These are phyloP conservation scores for Plemyria rubiginata DNA, from an alignment of 2,888 invertebrate genomes.

Conservation along the genomic window DNA sequence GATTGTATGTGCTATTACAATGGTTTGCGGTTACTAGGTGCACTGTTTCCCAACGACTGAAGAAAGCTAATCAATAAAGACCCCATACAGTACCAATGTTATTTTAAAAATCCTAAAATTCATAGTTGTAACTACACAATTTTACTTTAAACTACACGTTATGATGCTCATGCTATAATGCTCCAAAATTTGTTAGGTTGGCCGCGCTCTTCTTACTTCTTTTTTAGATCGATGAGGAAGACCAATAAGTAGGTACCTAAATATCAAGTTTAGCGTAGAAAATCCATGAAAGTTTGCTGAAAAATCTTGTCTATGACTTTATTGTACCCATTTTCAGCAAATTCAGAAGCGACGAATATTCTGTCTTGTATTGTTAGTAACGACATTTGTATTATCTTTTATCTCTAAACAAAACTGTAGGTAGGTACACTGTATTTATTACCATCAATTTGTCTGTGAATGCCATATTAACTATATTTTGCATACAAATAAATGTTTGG, in stretches of 20 bases:
- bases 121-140: too few species aligned
- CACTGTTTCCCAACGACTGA: too few species aligned
- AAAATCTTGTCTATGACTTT: background rate
- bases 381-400: too few species aligned
- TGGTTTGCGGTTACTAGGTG: too few species aligned
- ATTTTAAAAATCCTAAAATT: too few species aligned
- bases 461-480: background rate
- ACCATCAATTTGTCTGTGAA: background rate
- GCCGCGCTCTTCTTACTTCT: too few species aligned
- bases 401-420: background rate
- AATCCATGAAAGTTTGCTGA: background rate
- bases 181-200: too few species aligned
- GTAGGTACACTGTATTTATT: background rate
- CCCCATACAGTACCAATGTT: too few species aligned
- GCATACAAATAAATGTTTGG: constrained; percentile 15
- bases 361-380: background rate
- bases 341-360: background rate
- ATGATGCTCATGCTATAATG: too few species aligned
- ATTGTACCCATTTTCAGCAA: background rate
- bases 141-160: too few species aligned
- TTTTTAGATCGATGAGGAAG: background rate
- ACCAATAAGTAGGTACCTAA: background rate
- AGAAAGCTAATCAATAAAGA: too few species aligned
- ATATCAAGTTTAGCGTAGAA: background rate
- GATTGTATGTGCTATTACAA: too few species aligned